Conservation (phyloP, 2,888 invertebrate genomes). For the Synergus umbraculus region DNA sequence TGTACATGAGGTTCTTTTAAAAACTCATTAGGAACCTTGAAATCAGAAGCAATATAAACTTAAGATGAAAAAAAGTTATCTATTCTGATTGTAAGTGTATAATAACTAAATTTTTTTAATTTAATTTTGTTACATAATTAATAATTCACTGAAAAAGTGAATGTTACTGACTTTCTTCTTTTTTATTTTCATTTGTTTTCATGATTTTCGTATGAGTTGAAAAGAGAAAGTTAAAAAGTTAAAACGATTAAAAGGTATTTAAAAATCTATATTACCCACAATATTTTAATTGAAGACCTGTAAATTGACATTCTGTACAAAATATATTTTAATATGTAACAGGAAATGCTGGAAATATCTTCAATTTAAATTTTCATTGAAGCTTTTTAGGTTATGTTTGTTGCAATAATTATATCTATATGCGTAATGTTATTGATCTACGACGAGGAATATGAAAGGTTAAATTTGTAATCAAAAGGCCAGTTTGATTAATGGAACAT, state of each 20-base stretch:
- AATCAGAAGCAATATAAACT: neutral
- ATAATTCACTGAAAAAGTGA: neutral
- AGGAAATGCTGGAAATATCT: neutral
- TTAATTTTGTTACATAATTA: too few species aligned
- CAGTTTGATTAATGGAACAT: neutral
- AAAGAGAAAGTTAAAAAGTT: neutral
- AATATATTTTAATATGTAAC: neutral
- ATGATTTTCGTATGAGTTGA: too few species aligned
- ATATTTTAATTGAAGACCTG: neutral
- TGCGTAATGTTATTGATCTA: neutral
- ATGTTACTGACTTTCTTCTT: neutral
- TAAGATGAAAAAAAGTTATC: neutral
- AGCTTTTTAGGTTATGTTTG: neutral
- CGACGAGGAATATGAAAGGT: neutral
- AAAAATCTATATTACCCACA: neutral
- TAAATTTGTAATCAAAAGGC: neutral
- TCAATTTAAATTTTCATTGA: neutral
- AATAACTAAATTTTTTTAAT: too few species aligned
- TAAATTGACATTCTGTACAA: neutral
- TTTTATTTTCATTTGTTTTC: neutral
- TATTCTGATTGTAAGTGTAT: neutral
- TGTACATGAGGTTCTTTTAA: constrained; percentile 30
- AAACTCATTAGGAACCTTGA: constrained; percentile 45
- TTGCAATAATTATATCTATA: neutral
- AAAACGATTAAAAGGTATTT: neutral